Evolutionary conservation across 1,140 invertebrate genomes (phyloP).

Genomic region (Drosophila erecta): DNA sequence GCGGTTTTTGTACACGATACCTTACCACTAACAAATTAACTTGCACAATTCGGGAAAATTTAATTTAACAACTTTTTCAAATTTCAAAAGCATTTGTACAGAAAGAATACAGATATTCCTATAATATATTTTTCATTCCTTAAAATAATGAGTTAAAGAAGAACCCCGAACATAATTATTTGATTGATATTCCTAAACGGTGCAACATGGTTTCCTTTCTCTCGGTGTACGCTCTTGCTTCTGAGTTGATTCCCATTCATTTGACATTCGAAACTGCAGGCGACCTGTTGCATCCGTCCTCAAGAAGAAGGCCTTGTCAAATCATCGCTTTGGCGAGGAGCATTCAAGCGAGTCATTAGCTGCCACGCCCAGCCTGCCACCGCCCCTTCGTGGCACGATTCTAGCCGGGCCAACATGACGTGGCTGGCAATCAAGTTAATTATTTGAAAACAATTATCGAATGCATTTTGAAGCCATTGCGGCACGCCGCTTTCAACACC

Average conservation of each 20-base stretch:
- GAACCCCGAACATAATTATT: too few species aligned
- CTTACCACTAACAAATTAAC: too few species aligned
- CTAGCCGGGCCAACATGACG: conserved; percentile 43
- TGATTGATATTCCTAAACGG: too few species aligned
- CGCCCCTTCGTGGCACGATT: conserved; percentile 47
- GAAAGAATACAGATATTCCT: too few species aligned
- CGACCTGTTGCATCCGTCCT: conserved; percentile 22
- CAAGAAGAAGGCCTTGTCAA: conserved; percentile 47
- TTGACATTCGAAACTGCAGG: conserved; percentile 58
- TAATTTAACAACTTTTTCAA: too few species aligned
- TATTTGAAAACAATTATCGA: conserved; percentile 67
- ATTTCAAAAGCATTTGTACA: too few species aligned
- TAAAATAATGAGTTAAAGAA: too few species aligned
- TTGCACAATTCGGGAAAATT: too few species aligned
- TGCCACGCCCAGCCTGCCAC: not conserved
- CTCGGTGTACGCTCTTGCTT: not conserved
- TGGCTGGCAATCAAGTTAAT: conserved; percentile 60
- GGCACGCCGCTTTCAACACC: conserved; percentile 58
- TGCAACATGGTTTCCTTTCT: not conserved
- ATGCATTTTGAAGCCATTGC: conserved; percentile 44
- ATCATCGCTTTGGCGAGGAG: conserved; percentile 28
- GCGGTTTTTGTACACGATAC: too few species aligned
- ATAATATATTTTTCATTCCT: too few species aligned
- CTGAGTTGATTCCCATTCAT: conserved; percentile 59
- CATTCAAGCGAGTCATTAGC: conserved; percentile 38